Evolutionary conservation across 2,113 vertebrate species (phyloP).

Genomic region (Eclectus roratus): DNA sequence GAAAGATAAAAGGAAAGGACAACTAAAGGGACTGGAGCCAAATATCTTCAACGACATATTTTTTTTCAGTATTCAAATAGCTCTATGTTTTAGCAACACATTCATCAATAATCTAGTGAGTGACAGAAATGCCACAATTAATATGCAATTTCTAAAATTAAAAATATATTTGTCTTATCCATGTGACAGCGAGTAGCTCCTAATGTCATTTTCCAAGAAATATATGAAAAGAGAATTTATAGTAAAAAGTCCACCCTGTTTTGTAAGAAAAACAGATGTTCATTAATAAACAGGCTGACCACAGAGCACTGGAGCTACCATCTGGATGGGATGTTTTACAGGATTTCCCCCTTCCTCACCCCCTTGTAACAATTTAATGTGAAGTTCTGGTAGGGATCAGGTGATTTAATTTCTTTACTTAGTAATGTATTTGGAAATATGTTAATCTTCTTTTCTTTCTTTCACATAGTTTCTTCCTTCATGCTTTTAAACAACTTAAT

Average conservation of each 20-base stretch:
- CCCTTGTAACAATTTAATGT: slow-evolving; percentile 28
- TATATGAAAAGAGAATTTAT: slow-evolving; percentile 53
- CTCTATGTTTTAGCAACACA: background rate
- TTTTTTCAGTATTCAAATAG: background rate
- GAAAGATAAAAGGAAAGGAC: slow-evolving; percentile 10
- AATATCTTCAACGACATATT: slow-evolving; percentile 17
- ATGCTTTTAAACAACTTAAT: slow-evolving; percentile 1
- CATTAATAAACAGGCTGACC: slow-evolving; percentile 68
- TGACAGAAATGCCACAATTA: slow-evolving; percentile 27
- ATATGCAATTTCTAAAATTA: slow-evolving; percentile 24
- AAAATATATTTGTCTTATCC: slow-evolving; percentile 1
- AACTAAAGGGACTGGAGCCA: slow-evolving; percentile 3
- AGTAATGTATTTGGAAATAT: background rate
- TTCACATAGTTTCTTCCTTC: background rate
- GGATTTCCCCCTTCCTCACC: background rate
- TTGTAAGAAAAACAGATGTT: slow-evolving; percentile 70
- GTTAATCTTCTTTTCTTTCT: background rate
- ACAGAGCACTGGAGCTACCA: slow-evolving; percentile 39
- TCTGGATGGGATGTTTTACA: background rate
- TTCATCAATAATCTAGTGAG: background rate
- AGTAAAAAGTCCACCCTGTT: slow-evolving; percentile 56
- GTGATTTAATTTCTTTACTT: background rate
- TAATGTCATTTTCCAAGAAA: slow-evolving; percentile 25
- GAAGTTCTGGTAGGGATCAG: slow-evolving; percentile 40
- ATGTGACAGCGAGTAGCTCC: background rate